These are phyloP conservation scores for Dusona sp. DNA, from an alignment of 2,888 invertebrate genomes.

Conservation along the genomic window DNA sequence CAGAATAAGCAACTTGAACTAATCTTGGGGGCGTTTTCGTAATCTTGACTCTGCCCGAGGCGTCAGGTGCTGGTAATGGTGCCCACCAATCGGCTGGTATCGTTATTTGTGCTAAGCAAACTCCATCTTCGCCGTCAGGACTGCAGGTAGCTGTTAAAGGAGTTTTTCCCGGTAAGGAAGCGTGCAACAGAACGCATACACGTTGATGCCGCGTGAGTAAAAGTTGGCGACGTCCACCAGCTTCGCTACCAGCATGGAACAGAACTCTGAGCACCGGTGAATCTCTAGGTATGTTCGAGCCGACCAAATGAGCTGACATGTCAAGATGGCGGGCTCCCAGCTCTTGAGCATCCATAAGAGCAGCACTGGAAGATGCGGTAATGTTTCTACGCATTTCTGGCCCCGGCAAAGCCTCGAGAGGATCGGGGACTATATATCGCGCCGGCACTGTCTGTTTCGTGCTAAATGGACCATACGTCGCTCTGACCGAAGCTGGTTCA, in stretches of 20 bases:
- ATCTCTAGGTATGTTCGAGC: constrained; percentile 93
- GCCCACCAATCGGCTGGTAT: constrained; percentile 97
- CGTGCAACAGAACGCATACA: constrained; percentile 93
- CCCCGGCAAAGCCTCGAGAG: constrained; percentile 87
- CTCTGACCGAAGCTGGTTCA: constrained; percentile 95
- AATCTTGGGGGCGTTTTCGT: constrained; percentile 89
- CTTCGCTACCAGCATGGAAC: constrained; percentile 95
- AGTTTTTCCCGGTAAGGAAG: constrained; percentile 86
- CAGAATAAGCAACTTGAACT: constrained; percentile 94
- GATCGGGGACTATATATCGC: constrained; percentile 94
- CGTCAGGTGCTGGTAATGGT: constrained; percentile 88
- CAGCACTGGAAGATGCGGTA: constrained; percentile 84
- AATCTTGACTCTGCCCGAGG: constrained; percentile 83
- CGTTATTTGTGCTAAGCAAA: constrained; percentile 94
- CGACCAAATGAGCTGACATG: constrained; percentile 97
- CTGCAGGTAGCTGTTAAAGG: constrained; percentile 95
- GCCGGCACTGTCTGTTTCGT: constrained; percentile 98
- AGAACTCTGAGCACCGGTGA: constrained; percentile 96
- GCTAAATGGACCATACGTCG: constrained; percentile 97
- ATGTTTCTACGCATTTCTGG: constrained; percentile 80
- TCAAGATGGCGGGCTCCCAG: constrained; percentile 92
- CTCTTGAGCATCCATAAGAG: constrained; percentile 87
- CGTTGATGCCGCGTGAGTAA: constrained; percentile 88
- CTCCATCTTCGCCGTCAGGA: constrained; percentile 96
- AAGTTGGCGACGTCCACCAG: constrained; percentile 91